Base-by-base conservation (phyloP, 64 coral and sea anemone species). In the Montipora sp. region DNA sequence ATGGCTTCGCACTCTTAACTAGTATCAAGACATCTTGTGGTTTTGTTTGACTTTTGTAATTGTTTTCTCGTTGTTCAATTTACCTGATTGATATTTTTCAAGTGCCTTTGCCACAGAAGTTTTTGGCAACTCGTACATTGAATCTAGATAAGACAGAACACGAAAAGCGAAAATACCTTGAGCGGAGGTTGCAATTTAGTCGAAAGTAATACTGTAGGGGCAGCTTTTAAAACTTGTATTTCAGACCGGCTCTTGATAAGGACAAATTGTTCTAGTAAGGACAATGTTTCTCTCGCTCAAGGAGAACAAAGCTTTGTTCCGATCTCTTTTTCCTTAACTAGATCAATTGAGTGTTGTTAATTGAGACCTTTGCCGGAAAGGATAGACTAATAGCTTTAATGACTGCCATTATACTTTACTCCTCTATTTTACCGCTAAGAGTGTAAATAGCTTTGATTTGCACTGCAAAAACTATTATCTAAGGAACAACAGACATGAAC, bases 401-500 rank as follows among this genome's bases (percentile, higher is more conserved):
- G 80, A 46, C 15, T 19, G 23, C 60, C 60, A 83, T 67, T 61
- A 83, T 45, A 57, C 53, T 85, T 16, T 51, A 71, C 46, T 18
- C 22, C 47, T 85, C 65, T n/a, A 15, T 71, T 71, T 47, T 85
- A 65, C 82, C 71, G 46, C 46, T 10, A 59, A 49, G 71, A 45
- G 61, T 85, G 82, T 72, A 45, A 85, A 85, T 85, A 63, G 66
- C 66, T 72, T 85, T 71, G 18, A 85, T 51, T 85, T 16, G 45
- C 19, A 19, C 22, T 84, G 15, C 47, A 68, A 13, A 84, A 69
- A 57, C 6, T 6, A 57, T 11, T 46, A 72, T 50, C 11, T 85
- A 59, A 47, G 19, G 75, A 78, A 78, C 44, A 78, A 50, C 16
- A 49, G 71, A 81, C 79, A 61, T 13, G 59, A 46, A 67, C 13